These are phyloP conservation scores for Ophioninae sp. DNA, from an alignment of 2,888 invertebrate species.

Conservation along the genomic window DNA sequence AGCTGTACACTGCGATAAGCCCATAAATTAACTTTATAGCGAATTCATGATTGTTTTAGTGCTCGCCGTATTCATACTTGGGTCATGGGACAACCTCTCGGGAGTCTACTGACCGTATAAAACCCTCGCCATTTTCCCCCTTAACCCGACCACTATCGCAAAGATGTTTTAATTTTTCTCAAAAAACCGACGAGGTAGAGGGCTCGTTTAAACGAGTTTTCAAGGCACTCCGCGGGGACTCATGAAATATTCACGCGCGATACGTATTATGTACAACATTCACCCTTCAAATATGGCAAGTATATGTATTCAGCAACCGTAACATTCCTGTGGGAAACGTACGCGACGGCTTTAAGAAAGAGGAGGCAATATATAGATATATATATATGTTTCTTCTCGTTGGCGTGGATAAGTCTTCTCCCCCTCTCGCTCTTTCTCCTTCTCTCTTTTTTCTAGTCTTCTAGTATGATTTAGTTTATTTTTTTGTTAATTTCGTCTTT, in stretches of 20 bases:
- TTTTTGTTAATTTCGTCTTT: no score
- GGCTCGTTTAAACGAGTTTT: conserved; percentile 58
- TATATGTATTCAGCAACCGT: conserved; percentile 15
- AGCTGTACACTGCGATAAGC: background rate
- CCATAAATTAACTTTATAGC: background rate
- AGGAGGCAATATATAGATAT: background rate
- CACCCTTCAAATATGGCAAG: conserved; percentile 7
- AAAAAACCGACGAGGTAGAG: conserved; percentile 52
- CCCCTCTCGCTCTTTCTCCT: background rate
- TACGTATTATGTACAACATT: conserved; percentile 30
- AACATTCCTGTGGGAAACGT: conserved; percentile 20
- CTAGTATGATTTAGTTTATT: no score
- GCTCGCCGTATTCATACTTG: conserved; percentile 15
- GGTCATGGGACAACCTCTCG: conserved; percentile 17
- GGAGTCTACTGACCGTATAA: conserved; percentile 47
- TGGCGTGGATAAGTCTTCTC: background rate
- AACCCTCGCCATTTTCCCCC: conserved; percentile 2
- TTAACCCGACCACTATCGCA: conserved; percentile 1
- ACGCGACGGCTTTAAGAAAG: conserved; percentile 9
- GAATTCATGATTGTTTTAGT: conserved; percentile 24
- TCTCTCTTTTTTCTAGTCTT: no score
- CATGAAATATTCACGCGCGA: conserved; percentile 58
- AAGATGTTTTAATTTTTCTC: conserved; percentile 61
- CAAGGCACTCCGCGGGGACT: conserved; percentile 52
- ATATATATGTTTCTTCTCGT: conserved; percentile 34